These are phyloP conservation scores for Eupleurogrammus muticus DNA, from an alignment of 2,797 vertebrate species.

Conservation along the genomic window DNA sequence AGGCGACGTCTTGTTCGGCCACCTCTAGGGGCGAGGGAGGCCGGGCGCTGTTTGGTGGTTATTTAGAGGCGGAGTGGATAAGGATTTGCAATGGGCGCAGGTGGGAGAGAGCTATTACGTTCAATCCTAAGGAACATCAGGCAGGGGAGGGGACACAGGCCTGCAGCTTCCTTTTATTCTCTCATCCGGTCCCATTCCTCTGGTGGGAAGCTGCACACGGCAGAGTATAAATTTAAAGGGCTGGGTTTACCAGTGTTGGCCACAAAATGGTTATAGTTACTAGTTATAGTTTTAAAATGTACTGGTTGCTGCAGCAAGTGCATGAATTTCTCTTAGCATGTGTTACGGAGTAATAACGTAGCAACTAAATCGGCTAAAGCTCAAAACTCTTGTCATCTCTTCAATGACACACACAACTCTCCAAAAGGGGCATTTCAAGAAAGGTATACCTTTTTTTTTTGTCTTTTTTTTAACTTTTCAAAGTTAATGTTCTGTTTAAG, in stretches of 20 bases:
- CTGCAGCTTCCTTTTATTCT: constrained; percentile 18
- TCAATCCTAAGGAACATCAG: constrained; percentile 39
- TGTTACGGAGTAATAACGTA: no score
- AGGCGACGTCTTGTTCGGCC: constrained; percentile 50
- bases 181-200: constrained; percentile 26
- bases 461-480: not conserved
- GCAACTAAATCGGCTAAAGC: no score
- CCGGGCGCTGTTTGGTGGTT: constrained; percentile 35
- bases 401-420: not conserved
- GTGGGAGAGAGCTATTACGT: constrained; percentile 45
- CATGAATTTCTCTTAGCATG: no score
- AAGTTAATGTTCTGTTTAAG: not conserved
- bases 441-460: not conserved
- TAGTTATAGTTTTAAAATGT: no score
- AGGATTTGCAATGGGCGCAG: constrained; percentile 44
- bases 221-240: not conserved
- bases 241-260: no score
- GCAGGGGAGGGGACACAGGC: not conserved
- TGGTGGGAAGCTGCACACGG: not conserved
- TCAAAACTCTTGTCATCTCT: no score
- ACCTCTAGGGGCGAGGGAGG: constrained; percentile 25
- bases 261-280: no score
- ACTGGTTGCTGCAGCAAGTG: no score
- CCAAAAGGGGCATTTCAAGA: not conserved
- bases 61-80: constrained; percentile 43